Evolutionary conservation across 2,888 invertebrate species (phyloP).

Genomic region (Sphaeridia pumilis): DNA sequence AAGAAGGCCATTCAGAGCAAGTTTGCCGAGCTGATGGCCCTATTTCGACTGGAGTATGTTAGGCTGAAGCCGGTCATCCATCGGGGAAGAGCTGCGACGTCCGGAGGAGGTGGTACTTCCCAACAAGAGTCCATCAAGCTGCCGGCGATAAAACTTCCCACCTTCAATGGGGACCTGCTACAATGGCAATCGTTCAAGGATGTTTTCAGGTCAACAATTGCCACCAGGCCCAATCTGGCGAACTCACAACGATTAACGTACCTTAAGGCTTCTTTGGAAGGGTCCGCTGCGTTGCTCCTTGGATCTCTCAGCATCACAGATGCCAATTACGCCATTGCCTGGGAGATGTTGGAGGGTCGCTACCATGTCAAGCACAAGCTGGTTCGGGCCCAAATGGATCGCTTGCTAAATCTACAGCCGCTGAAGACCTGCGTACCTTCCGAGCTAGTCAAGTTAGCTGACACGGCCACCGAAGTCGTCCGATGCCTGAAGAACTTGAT

Average conservation of each 20-base stretch:
- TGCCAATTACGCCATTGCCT: neutral
- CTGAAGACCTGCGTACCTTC: neutral
- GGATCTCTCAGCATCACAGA: neutral
- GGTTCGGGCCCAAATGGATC: neutral
- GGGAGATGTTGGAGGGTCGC: neutral
- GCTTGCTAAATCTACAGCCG: neutral
- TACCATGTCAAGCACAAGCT: neutral
- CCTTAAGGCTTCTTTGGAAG: neutral
- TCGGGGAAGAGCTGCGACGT: no score
- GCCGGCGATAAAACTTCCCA: neutral
- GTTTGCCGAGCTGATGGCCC: no score
- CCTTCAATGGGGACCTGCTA: neutral
- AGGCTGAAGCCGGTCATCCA: no score
- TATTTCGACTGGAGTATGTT: no score
- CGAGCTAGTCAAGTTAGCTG: neutral
- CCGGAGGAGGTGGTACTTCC: no score
- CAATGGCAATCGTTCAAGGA: constrained; percentile 3
- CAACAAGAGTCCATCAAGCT: no score
- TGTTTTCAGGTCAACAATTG: neutral
- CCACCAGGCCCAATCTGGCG: neutral
- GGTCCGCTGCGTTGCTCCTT: neutral
- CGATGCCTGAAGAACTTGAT: neutral
- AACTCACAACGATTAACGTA: neutral
- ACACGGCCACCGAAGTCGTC: neutral
- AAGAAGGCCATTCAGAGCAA: no score